A percentile compares a stretch with the other conserved stretches of the same genome.
phyloP scores from a whole-genome alignment of 1,140 invertebrate genomes.

The Cotesia glomerata region DNA sequence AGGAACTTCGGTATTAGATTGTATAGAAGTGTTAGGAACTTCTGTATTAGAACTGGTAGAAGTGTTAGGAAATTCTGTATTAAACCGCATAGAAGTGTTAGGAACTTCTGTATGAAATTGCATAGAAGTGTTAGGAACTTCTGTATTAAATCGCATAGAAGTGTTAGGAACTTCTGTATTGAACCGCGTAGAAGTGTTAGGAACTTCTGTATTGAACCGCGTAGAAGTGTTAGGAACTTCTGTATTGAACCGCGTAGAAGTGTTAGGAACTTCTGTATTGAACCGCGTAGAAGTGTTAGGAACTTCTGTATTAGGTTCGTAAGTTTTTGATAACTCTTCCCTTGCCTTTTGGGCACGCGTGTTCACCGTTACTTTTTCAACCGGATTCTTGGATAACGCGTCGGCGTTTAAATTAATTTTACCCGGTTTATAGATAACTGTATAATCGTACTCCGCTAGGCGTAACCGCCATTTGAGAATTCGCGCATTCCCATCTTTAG shows the following conservation, averaged over 20 bases:
- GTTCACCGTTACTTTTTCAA: background rate
- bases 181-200: too few relatives aligned
- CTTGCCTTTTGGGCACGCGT: background rate
- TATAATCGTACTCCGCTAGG: conserved; percentile 38
- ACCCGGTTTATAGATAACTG: conserved; percentile 41
- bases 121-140: too few relatives aligned
- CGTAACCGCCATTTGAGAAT: conserved; percentile 63
- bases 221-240: too few relatives aligned
- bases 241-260: background rate
- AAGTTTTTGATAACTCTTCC: background rate
- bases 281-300: background rate
- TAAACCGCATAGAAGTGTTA: too few relatives aligned
- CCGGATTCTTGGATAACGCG: conserved; percentile 33
- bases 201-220: too few relatives aligned
- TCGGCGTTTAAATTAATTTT: conserved; percentile 53
- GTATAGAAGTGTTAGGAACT: too few relatives aligned
- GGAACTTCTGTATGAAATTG: too few relatives aligned
- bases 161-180: too few relatives aligned
- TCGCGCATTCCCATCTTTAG: conserved; percentile 22
- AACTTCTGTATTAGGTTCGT: background rate
- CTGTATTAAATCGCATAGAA: too few relatives aligned
- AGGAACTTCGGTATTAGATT: too few relatives aligned
- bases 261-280: background rate
- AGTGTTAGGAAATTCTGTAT: too few relatives aligned
- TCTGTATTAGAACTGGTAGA: too few relatives aligned